Percentiles rank a stretch among this genome's conserved stretches.
phyloP scores from a whole-genome alignment of 2,113 vertebrate genomes.

The Arothron firmamentum region DNA sequence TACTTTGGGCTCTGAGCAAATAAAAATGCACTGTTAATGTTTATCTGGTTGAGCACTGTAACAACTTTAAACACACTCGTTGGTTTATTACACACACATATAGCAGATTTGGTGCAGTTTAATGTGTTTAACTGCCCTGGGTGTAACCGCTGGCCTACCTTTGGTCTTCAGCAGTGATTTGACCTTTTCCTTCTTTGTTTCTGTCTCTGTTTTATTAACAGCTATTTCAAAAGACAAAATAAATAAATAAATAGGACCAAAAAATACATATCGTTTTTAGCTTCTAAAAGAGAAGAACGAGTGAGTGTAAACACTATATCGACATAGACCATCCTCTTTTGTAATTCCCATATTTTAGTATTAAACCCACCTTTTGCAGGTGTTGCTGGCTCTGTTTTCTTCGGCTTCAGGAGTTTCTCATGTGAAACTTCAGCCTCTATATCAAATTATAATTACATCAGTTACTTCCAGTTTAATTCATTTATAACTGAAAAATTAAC shows the following conservation, averaged over 20 bases:
- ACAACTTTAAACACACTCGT: background rate
- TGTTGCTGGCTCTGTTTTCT: conserved; percentile 31
- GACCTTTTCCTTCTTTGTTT: conserved; percentile 26
- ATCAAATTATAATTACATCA: conserved; percentile 4
- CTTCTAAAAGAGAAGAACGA: conserved; percentile 25
- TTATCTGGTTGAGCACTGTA: background rate
- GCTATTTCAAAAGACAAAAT: conserved; percentile 18
- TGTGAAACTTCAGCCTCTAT: conserved; percentile 4
- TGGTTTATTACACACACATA: background rate
- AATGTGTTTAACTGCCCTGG: too few species aligned
- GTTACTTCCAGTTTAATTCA: background rate
- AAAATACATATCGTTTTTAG: background rate
- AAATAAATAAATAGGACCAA: background rate
- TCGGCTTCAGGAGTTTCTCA: conserved; percentile 36
- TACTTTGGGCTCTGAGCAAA: conserved; percentile 43
- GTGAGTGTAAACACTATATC: background rate
- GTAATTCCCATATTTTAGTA: fast-evolving
- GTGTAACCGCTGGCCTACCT: conserved; percentile 31
- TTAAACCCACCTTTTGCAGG: conserved; percentile 40
- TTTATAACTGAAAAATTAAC: background rate
- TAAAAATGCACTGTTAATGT: background rate
- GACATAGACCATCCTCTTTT: conserved; percentile 8
- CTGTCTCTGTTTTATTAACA: conserved; percentile 27
- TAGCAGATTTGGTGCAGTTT: background rate
- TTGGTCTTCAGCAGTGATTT: conserved; percentile 43